These are phyloP conservation scores for Philotrypesis tridentata DNA, from an alignment of 1,140 invertebrate species.

Conservation along the genomic window DNA sequence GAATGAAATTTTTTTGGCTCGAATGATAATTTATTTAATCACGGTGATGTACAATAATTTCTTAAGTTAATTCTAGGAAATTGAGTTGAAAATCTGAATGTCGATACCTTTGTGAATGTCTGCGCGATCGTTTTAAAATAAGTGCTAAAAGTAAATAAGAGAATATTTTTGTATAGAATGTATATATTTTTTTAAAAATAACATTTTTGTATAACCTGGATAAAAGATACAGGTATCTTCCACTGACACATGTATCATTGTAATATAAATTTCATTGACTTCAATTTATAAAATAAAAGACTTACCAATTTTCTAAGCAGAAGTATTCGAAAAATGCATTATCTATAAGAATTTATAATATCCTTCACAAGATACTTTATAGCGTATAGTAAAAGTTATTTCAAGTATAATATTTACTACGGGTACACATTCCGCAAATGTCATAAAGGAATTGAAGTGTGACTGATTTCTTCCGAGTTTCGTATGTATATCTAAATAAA, in stretches of 20 bases:
- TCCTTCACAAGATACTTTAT: no score
- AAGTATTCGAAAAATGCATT: not conserved
- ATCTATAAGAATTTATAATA: no score
- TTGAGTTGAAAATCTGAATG: not conserved
- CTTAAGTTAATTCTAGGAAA: not conserved
- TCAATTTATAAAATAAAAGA: not conserved
- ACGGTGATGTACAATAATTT: not conserved
- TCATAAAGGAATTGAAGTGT: no score
- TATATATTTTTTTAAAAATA: slow-evolving; percentile 21
- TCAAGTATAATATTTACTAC: no score
- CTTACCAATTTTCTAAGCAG: not conserved
- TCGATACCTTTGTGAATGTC: not conserved
- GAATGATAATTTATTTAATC: slow-evolving; percentile 7
- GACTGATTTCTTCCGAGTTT: no score
- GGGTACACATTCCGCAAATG: no score
- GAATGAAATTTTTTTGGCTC: not conserved
- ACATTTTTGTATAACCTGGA: slow-evolving; percentile 1
- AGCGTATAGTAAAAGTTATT: no score
- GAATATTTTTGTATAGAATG: not conserved
- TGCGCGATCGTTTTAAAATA: not conserved
- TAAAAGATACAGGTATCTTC: slow-evolving; percentile 6
- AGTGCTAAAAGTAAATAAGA: not conserved
- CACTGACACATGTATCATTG: slow-evolving; percentile 12
- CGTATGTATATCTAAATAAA: no score
- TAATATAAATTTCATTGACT: not conserved